Conservation (phyloP, 1,140 invertebrate genomes). For the Latrodectus geometricus region DNA sequence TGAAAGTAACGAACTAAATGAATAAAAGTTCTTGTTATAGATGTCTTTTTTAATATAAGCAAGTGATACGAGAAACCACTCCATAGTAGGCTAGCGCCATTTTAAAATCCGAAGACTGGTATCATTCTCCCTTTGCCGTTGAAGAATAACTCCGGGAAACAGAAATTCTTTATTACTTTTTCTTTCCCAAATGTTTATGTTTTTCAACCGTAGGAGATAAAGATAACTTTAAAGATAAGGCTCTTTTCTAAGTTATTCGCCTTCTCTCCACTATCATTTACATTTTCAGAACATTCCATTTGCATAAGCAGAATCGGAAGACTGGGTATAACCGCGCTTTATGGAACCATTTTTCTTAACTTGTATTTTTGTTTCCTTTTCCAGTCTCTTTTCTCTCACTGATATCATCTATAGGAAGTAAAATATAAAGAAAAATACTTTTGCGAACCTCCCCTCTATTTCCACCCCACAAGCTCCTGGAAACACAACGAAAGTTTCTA, state of each 20-base stretch:
- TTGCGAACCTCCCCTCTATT: too few relatives aligned
- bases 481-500: too few relatives aligned
- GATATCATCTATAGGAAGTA: too few relatives aligned
- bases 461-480: too few relatives aligned
- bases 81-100: neutral
- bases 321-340: conserved; percentile 3
- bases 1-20: neutral
- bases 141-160: neutral
- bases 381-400: too few relatives aligned
- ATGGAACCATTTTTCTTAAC: neutral
- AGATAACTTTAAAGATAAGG: conserved; percentile 54
- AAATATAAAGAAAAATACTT: too few relatives aligned
- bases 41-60: neutral
- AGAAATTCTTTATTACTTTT: conserved; percentile 38
- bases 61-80: neutral
- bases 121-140: neutral
- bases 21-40: neutral
- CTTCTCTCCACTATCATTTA: conserved; percentile 39
- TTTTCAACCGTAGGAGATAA: conserved; percentile 25
- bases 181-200: conserved; percentile 29
- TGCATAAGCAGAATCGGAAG: conserved; percentile 48
- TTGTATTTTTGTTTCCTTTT: too few relatives aligned
- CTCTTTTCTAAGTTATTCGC: conserved; percentile 25
- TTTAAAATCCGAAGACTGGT: conserved; percentile 22
- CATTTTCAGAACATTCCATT: conserved; percentile 55